A percentile compares a stretch with the other conserved stretches of the same genome.
phyloP scores from a whole-genome alignment of 2,888 invertebrate genomes.

The Ceriagrion tenellum region DNA sequence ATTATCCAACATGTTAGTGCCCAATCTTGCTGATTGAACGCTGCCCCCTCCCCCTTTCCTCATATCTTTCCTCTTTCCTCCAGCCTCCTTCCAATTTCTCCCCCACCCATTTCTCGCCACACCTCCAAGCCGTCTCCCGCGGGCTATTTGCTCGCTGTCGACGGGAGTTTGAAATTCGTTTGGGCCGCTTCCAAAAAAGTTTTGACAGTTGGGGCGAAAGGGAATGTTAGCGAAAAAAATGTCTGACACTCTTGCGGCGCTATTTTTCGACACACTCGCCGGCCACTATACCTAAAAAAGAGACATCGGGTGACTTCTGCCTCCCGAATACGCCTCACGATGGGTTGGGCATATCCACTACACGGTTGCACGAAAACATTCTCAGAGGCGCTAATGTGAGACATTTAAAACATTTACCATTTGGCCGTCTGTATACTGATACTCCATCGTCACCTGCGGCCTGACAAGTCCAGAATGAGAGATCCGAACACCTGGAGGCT shows the following conservation, averaged over 20 bases:
- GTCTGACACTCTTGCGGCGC: neutral
- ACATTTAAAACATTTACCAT: neutral
- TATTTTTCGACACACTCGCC: neutral
- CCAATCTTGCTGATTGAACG: too few relatives aligned
- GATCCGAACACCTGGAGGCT: neutral
- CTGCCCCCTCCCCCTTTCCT: neutral
- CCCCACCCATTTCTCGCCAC: neutral
- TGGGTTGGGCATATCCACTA: neutral
- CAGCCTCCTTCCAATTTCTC: too few relatives aligned
- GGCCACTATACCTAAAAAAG: neutral
- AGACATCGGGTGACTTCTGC: neutral
- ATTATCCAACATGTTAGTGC: too few relatives aligned
- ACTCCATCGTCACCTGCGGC: neutral
- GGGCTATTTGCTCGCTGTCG: neutral
- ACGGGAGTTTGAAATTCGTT: neutral
- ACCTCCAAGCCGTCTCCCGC: neutral
- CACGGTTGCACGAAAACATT: neutral
- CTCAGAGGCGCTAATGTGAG: neutral
- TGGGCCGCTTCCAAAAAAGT: constrained; percentile 35
- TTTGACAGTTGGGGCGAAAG: constrained; percentile 54
- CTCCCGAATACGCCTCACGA: neutral
- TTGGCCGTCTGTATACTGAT: neutral
- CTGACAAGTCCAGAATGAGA: neutral
- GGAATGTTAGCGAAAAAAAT: constrained; percentile 3
- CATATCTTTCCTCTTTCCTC: too few relatives aligned